Percentiles rank a stretch among this genome's conserved stretches.
Evolutionary conservation across 2,797 vertebrate species (phyloP).

Genomic region (Sarcophilus harrisii): DNA sequence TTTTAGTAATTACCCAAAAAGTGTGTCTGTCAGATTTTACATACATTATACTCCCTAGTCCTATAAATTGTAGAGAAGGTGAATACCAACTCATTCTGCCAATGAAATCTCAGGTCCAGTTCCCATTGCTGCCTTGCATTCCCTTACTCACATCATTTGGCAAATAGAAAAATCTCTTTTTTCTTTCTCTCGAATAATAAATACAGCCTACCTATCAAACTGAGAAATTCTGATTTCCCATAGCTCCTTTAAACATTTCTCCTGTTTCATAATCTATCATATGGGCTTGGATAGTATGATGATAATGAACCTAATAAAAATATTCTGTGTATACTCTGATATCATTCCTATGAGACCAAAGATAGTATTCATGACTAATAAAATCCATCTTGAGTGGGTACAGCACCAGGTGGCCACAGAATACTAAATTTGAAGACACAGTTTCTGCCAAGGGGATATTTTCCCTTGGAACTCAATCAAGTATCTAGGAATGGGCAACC

Average conservation of each 20-base stretch:
- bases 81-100: neutral
- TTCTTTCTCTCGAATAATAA: conserved; percentile 13
- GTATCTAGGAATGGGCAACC: neutral
- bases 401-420: neutral
- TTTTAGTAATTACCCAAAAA: neutral
- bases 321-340: conserved; percentile 11
- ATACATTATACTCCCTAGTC: neutral
- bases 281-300: neutral
- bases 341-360: neutral
- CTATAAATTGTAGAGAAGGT: neutral
- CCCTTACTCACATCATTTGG: neutral
- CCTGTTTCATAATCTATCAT: neutral
- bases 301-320: neutral
- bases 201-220: neutral
- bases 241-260: neutral
- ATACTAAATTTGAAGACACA: neutral
- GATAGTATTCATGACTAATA: neutral
- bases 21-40: neutral
- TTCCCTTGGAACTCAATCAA: neutral
- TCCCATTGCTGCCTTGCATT: neutral
- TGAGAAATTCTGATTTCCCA: conserved; percentile 22
- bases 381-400: neutral
- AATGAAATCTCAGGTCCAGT: neutral
- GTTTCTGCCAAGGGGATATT: neutral
- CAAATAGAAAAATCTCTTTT: neutral